These are phyloP conservation scores for Struthidea cinerea DNA, from an alignment of 2,113 vertebrate species.

Conservation along the genomic window DNA sequence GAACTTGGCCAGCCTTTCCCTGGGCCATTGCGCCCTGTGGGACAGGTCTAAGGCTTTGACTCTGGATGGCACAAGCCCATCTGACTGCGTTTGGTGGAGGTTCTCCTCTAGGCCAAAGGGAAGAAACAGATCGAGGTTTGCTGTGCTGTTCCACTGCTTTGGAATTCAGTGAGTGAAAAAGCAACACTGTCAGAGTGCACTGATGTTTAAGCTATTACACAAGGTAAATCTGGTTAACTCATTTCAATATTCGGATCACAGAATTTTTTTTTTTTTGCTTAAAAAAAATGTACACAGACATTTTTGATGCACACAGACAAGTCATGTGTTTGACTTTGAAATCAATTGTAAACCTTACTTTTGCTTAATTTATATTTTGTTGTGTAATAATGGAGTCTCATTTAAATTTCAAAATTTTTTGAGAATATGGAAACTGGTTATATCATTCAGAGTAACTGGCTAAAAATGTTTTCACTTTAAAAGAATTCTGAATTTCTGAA, in stretches of 20 bases:
- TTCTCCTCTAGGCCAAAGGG: neutral
- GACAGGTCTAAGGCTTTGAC: neutral
- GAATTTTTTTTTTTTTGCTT: neutral
- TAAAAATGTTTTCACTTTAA: neutral
- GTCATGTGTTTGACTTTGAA: neutral
- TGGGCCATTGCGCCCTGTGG: neutral
- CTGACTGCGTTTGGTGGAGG: neutral
- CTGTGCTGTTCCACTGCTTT: neutral
- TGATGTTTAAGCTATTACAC: neutral
- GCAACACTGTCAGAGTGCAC: neutral
- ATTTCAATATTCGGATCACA: neutral
- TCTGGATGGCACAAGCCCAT: neutral
- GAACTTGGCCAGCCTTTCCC: neutral
- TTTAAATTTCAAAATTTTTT: neutral
- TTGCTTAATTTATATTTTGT: neutral
- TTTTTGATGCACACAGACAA: neutral
- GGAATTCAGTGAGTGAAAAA: neutral
- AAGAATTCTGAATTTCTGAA: neutral
- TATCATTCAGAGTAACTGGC: neutral
- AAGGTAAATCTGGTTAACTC: neutral
- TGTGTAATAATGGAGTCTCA: neutral
- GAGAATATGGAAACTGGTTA: neutral
- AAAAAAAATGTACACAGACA: neutral
- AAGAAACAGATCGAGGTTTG: neutral
- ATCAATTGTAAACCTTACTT: neutral